Conservation (phyloP, 2,888 invertebrate genomes). For the Thera obeliscata region DNA sequence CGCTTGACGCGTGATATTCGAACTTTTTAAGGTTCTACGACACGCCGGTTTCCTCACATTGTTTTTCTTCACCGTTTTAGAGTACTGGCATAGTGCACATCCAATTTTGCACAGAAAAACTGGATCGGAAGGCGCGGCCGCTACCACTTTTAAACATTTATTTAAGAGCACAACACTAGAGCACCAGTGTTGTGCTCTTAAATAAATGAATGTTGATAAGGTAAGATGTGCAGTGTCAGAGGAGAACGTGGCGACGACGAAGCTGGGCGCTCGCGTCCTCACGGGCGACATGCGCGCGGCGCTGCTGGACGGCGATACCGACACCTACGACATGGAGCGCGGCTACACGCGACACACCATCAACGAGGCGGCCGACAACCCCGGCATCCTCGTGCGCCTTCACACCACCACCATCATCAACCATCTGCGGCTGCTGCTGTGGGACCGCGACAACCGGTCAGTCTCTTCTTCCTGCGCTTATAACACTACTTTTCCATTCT, state of each 20-base stretch:
- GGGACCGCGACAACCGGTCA: conserved; percentile 95
- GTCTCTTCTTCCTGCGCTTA: background rate
- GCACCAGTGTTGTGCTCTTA: too few relatives aligned
- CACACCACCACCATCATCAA: conserved; percentile 95
- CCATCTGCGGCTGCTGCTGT: conserved; percentile 95
- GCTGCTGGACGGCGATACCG: conserved; percentile 94
- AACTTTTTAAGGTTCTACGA: too few relatives aligned
- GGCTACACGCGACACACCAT: conserved; percentile 96
- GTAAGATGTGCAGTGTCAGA: conserved; percentile 87
- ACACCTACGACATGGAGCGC: conserved; percentile 95
- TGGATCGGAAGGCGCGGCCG: too few relatives aligned
- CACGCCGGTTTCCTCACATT: too few relatives aligned
- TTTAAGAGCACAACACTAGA: too few relatives aligned
- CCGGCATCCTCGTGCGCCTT: conserved; percentile 93
- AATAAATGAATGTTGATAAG: too few relatives aligned
- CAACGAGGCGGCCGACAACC: conserved; percentile 87
- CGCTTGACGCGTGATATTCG: too few relatives aligned
- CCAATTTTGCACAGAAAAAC: too few relatives aligned
- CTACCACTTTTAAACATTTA: too few relatives aligned
- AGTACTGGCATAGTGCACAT: too few relatives aligned
- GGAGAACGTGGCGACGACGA: conserved; percentile 94
- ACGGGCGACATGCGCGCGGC: conserved; percentile 95
- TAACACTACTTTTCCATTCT: too few relatives aligned
- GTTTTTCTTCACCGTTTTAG: too few relatives aligned
- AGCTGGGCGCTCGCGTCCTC: conserved; percentile 93